Conservation (phyloP, 2,888 invertebrate species). For the Drosophila yooni region DNA sequence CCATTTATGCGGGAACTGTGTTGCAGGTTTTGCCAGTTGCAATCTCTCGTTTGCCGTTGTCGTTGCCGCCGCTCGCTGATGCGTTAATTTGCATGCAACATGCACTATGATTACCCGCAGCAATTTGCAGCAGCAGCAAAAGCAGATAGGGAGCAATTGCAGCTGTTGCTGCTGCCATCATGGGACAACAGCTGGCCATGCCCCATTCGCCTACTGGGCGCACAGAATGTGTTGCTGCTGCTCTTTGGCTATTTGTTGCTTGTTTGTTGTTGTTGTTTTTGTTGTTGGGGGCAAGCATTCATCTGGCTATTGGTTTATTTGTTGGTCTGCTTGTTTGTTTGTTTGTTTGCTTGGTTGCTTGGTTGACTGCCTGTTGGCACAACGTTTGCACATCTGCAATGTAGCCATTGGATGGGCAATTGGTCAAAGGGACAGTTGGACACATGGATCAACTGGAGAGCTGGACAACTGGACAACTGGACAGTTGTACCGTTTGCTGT, state of each 20-base stretch:
- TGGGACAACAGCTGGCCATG: slow-evolving; percentile 58
- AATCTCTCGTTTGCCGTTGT: slow-evolving; percentile 34
- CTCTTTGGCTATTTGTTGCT: slow-evolving; percentile 5
- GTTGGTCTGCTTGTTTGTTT: slow-evolving; percentile 41
- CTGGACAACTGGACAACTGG: not conserved
- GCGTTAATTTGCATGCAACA: slow-evolving; percentile 80
- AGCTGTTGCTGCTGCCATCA: slow-evolving; percentile 27
- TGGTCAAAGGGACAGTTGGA: slow-evolving; percentile 31
- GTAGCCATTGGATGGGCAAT: slow-evolving; percentile 33
- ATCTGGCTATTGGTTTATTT: slow-evolving; percentile 41
- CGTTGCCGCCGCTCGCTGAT: slow-evolving; percentile 67
- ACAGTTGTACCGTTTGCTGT: slow-evolving; percentile 17
- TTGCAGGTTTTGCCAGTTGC: slow-evolving; percentile 30
- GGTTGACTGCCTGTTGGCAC: slow-evolving; percentile 45
- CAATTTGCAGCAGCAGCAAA: slow-evolving; percentile 63
- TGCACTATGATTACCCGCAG: slow-evolving; percentile 79
- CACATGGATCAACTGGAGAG: slow-evolving; percentile 8
- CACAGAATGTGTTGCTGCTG: slow-evolving; percentile 47
- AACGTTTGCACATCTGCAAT: slow-evolving; percentile 71
- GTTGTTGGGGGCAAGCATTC: slow-evolving; percentile 17
- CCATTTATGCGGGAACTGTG: slow-evolving; percentile 58
- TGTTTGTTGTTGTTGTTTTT: not conserved
- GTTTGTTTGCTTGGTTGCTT: slow-evolving; percentile 42
- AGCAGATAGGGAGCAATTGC: slow-evolving; percentile 48
- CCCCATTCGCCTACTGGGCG: slow-evolving; percentile 63